phyloP scores from a whole-genome alignment of 2,113 vertebrate species.

The Antechinus flavipes region DNA sequence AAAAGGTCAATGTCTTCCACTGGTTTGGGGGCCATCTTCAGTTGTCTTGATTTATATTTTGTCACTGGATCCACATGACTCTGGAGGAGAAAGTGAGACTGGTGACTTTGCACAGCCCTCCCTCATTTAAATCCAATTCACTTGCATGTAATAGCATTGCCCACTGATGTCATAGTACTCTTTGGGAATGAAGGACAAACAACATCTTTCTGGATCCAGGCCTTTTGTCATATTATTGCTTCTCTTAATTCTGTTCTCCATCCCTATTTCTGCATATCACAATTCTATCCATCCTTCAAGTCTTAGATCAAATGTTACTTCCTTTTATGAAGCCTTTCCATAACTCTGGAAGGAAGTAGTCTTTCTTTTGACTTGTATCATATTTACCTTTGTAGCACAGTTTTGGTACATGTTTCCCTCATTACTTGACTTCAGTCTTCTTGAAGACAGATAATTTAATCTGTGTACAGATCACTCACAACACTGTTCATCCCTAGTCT shows the following conservation, averaged over 20 bases:
- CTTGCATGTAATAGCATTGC: no score
- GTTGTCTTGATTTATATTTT: no score
- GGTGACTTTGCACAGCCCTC: no score
- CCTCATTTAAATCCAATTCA: no score
- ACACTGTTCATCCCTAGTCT: neutral
- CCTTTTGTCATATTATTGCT: neutral
- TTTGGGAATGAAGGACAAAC: no score
- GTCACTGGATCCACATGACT: no score
- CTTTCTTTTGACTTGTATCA: neutral
- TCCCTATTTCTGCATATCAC: neutral
- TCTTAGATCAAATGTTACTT: neutral
- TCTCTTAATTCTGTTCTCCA: neutral
- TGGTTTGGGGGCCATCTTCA: no score
- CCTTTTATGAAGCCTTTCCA: neutral
- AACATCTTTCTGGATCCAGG: neutral
- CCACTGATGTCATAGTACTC: no score
- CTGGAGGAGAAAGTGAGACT: no score
- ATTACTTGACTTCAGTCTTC: neutral
- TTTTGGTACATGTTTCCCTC: neutral
- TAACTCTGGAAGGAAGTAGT: neutral
- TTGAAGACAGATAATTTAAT: neutral
- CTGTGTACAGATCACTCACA: neutral
- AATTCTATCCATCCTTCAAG: neutral
- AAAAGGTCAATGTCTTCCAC: no score
- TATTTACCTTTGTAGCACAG: neutral